These are phyloP conservation scores for Hylia prasina DNA, from an alignment of 2,113 vertebrate species.

Conservation along the genomic window DNA sequence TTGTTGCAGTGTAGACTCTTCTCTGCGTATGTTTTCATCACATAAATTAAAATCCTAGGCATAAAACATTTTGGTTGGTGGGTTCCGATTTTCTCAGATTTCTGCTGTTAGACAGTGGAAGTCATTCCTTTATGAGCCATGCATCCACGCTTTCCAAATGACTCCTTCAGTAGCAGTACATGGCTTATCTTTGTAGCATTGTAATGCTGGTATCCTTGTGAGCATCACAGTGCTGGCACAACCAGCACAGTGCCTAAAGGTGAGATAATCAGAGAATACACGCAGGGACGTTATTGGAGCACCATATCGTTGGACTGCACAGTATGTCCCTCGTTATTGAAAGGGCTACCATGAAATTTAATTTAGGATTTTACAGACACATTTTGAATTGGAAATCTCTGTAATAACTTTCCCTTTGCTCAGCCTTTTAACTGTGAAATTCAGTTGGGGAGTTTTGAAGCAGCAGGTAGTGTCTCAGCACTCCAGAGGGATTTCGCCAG, in stretches of 20 bases:
- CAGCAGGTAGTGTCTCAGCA: slow-evolving; percentile 80
- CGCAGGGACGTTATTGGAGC: slow-evolving; percentile 24
- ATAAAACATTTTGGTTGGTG: slow-evolving; percentile 14
- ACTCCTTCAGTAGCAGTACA: neutral
- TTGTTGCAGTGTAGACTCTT: neutral
- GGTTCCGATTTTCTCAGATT: neutral
- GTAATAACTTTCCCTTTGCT: slow-evolving; percentile 81
- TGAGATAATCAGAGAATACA: slow-evolving; percentile 55
- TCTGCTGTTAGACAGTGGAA: slow-evolving; percentile 13
- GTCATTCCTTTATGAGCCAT: neutral
- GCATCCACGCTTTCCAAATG: neutral
- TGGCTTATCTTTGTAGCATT: slow-evolving; percentile 23
- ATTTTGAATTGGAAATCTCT: slow-evolving; percentile 76
- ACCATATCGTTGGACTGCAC: slow-evolving; percentile 50
- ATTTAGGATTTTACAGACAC: slow-evolving; percentile 77
- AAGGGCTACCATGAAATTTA: slow-evolving; percentile 81
- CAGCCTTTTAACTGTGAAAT: slow-evolving; percentile 83
- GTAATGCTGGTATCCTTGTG: neutral
- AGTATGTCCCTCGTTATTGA: slow-evolving; percentile 60
- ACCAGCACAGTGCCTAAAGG: slow-evolving; percentile 57
- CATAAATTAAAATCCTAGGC: slow-evolving; percentile 3
- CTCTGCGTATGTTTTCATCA: neutral
- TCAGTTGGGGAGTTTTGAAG: slow-evolving; percentile 79
- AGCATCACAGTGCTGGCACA: slow-evolving; percentile 27
- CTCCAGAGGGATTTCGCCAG: slow-evolving; percentile 81